Conservation (phyloP, 2,113 vertebrate genomes). For the Sinosuthora webbiana region DNA sequence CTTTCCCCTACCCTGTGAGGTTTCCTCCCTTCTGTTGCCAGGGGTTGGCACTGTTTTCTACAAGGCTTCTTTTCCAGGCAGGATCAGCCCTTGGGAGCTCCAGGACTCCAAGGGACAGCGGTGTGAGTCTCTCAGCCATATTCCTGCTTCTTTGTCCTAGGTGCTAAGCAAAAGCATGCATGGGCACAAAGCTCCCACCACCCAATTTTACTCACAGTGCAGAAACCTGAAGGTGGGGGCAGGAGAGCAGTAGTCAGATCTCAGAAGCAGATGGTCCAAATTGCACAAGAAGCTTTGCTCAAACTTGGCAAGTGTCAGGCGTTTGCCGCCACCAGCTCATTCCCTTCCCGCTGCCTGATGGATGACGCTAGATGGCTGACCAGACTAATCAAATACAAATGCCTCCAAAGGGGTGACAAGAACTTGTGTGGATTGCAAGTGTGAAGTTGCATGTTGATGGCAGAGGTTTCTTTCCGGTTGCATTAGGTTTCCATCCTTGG, state of each 20-base stretch:
- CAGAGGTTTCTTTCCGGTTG: not conserved
- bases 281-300: not conserved
- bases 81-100: not conserved
- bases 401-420: not conserved
- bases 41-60: not conserved
- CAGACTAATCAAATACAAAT: not conserved
- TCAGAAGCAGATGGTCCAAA: not conserved
- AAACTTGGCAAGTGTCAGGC: not conserved
- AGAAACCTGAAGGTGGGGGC: not conserved
- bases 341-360: not conserved
- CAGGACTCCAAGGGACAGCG: accelerated
- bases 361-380: not conserved
- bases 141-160: not conserved
- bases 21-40: not conserved
- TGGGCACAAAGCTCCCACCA: not conserved
- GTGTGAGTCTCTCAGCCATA: accelerated
- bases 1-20: not conserved
- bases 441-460: not conserved
- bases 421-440: not conserved
- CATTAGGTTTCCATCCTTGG: not conserved
- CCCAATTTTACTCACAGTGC: not conserved
- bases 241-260: not conserved
- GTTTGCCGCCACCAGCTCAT: accelerated
- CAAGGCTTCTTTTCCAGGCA: not conserved
- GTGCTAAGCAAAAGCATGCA: not conserved